These are phyloP conservation scores for Aegithalos caudatus DNA, from an alignment of 2,113 vertebrate genomes.

Conservation along the genomic window DNA sequence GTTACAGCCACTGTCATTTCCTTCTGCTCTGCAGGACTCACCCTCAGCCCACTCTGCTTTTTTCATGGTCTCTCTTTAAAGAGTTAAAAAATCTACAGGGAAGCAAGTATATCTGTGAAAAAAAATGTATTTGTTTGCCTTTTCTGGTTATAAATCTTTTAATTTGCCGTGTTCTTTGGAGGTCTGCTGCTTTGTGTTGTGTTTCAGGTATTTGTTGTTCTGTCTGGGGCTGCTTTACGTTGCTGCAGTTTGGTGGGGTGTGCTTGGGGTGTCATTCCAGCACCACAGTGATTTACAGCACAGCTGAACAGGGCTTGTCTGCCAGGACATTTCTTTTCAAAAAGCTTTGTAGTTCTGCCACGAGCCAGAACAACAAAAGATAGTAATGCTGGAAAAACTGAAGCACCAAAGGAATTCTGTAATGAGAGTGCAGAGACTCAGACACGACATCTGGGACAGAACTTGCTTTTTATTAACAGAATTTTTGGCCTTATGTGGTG, in stretches of 20 bases:
- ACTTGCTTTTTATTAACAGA: not conserved
- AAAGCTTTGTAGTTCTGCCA: not conserved
- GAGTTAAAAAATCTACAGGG: not conserved
- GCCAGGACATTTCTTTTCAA: not conserved
- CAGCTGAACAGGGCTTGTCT: not conserved
- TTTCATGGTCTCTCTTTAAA: not conserved
- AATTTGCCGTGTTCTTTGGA: not conserved
- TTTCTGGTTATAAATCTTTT: not conserved
- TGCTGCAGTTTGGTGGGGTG: not conserved
- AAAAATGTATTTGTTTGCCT: not conserved
- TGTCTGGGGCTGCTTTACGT: not conserved
- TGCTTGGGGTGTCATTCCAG: fast-evolving
- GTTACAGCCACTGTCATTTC: fast-evolving
- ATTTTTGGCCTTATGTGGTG: not conserved
- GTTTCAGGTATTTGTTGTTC: not conserved
- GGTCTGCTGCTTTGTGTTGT: not conserved
- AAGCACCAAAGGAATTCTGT: not conserved
- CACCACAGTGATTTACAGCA: not conserved
- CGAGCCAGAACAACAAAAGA: not conserved
- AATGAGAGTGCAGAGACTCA: not conserved
- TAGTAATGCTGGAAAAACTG: not conserved
- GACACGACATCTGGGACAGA: not conserved
- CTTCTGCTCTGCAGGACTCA: not conserved
- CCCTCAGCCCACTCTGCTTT: not conserved
- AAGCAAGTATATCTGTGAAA: not conserved